These are phyloP conservation scores for Popillia japonica DNA, from an alignment of 1,140 invertebrate species.

Conservation along the genomic window DNA sequence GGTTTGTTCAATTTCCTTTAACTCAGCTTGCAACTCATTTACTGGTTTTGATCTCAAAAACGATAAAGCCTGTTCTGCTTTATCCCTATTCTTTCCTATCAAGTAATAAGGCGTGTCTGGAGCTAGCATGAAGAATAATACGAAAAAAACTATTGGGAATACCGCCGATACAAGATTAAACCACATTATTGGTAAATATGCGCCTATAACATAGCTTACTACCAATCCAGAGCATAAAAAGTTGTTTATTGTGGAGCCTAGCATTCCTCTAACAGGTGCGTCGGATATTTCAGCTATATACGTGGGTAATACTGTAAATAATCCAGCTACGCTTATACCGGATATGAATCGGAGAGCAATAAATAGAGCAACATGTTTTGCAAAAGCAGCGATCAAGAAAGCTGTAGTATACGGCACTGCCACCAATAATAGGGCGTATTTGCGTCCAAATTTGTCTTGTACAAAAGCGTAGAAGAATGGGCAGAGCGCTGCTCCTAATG, in stretches of 20 bases:
- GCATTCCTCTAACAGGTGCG: slow-evolving; percentile 49
- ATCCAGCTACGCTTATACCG: slow-evolving; percentile 61
- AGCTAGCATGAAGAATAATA: slow-evolving; percentile 60
- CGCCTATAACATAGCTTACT: slow-evolving; percentile 67
- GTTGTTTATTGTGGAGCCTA: slow-evolving; percentile 50
- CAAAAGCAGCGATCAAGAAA: slow-evolving; percentile 58
- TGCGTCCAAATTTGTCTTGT: slow-evolving; percentile 59
- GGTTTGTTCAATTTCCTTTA: slow-evolving; percentile 13
- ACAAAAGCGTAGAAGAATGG: slow-evolving; percentile 56
- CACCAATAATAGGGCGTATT: slow-evolving; percentile 54
- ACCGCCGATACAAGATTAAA: slow-evolving; percentile 63
- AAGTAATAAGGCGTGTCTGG: slow-evolving; percentile 78
- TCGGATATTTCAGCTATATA: slow-evolving; percentile 65
- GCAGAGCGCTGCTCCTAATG: slow-evolving; percentile 76
- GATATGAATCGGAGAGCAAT: slow-evolving; percentile 59
- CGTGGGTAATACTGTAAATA: slow-evolving; percentile 63
- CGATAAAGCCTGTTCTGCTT: slow-evolving; percentile 44
- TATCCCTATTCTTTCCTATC: slow-evolving; percentile 35
- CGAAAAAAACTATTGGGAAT: slow-evolving; percentile 63
- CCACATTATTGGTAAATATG: slow-evolving; percentile 65
- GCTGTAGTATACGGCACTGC: slow-evolving; percentile 57
- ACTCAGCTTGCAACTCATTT: slow-evolving; percentile 10
- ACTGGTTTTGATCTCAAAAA: slow-evolving; percentile 42
- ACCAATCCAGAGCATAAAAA: slow-evolving; percentile 51
- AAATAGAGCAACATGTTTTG: slow-evolving; percentile 54